Evolutionary conservation across 2,888 invertebrate genomes (phyloP), one percentile per base, ranked within the genome.

Genomic region (Idaea straminata): DNA sequence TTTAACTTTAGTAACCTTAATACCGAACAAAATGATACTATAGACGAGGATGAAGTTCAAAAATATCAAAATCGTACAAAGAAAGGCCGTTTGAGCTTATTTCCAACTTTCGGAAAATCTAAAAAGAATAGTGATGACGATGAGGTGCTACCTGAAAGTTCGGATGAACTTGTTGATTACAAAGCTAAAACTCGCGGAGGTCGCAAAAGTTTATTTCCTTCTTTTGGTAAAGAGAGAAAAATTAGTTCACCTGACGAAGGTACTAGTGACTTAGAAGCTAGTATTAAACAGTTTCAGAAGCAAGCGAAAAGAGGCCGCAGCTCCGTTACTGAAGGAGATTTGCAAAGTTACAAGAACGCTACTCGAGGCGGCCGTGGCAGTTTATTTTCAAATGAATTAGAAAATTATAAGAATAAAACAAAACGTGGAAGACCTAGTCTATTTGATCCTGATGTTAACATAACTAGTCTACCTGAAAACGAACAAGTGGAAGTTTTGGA

Each of bases 401-500:
- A 91, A 66, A 84, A 80, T 66, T 91, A 91, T 66, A 87, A 80
- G 73, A 90, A 89, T 61, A 87, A 71, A 77, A 91, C 88, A n/a
- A 85, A 79, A 73, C 83, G 84, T 66, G 92, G 93, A 59, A 86
- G 92, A 38, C 85, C 83, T 13, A 93, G 91, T 73, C 78, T 92
- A 61, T 94, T 92, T 66, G 91, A 92, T 66, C 88, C 92, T 15
- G 87, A 91, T 70, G 78, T 92, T 3, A 90, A 92, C 66, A 83
- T 91, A 69, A 77, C 85, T 61, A 84, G 76, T 71, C 78, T 92
- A 47, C 86, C 90, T 35, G 87, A 92, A 77, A 78, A 85, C 0
- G 89, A 93, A 70, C 94, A 94, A 75, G 93, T 94, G 5, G 94
- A 94, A 77, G 94, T 97, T 13, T 88, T 97, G 65, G 97, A 97